Base-by-base conservation (phyloP, 2,888 invertebrate species). In the Gortyna flavago region DNA sequence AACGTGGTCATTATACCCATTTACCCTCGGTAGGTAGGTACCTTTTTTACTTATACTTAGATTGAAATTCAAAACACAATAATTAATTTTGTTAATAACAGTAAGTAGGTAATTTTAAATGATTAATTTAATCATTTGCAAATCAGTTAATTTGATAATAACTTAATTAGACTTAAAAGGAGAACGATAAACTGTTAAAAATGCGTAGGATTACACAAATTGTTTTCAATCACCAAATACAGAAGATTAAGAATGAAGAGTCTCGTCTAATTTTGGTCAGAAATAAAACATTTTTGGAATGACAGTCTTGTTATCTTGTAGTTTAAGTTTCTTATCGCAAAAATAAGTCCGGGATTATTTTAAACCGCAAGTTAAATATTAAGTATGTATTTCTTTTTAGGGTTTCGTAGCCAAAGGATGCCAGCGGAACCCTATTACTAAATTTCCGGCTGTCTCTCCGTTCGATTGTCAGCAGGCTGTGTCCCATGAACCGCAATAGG, bases 161-260 rank as follows among this genome's bases (percentile, higher is more conserved):
- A 64, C 57, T 82, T 82, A 75, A 82, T 80, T 75, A 29, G 64
- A 35, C 65, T 1, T 69, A 59, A 54, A 80, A 75, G 68, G 82
- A 57, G 57, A n/a, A 67, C 64, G 29, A 21, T 64, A 35, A 51
- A 51, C 35, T 51, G 48, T 57, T 16, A 16, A 29, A 21, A 29
- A 51, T 41, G 54, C 57, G 82, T 64, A 38, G 79, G 67, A 13
- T 75, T 75, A 41, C n/a, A 2, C n/a, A 32, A n/a, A 79, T 72
- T 72, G 5, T 13, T 75, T 35, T 5, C 5, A 13, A 48, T 41
- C 8, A 18, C 57, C 62, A 51, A 68, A 82, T 75, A 57, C 16
- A 29, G 35, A 18, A 25, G 5, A 44, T 16, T 8, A 62, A 35
- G 29, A 44, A 44, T 80, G 6, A n/a, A 35, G 41, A 2, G n/a